A percentile compares a stretch with the other conserved stretches of the same genome.
phyloP scores from a whole-genome alignment of 2,113 vertebrate genomes.

The Pseudois nayaur region DNA sequence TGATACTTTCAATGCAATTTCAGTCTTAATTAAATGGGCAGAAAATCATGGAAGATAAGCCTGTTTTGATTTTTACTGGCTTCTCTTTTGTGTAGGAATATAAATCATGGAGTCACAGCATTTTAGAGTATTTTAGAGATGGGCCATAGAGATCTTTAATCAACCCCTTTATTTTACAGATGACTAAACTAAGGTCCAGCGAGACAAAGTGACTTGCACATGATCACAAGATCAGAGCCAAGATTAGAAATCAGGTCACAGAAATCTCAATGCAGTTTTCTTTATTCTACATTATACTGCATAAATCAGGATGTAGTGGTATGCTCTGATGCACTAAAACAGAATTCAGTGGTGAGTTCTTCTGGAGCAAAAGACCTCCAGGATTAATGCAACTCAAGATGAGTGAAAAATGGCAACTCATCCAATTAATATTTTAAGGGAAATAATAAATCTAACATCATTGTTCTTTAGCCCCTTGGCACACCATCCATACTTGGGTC shows the following conservation, averaged over 20 bases:
- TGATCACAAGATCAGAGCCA: not conserved
- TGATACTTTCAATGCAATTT: not conserved
- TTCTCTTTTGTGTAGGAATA: not conserved
- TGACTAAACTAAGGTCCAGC: not conserved
- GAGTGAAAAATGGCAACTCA: not conserved
- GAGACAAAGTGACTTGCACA: not conserved
- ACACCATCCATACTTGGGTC: not conserved
- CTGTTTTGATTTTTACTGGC: not conserved
- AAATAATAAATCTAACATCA: not conserved
- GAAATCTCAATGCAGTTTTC: not conserved
- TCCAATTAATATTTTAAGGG: not conserved
- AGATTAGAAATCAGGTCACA: slow-evolving; percentile 21
- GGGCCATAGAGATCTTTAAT: not conserved
- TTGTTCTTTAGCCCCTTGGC: not conserved
- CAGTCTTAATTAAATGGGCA: not conserved
- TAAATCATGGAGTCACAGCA: not conserved
- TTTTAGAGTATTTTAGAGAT: not conserved
- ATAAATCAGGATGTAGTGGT: not conserved
- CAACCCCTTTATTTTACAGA: slow-evolving; percentile 18
- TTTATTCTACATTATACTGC: not conserved
- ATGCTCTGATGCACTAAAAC: not conserved
- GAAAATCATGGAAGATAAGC: not conserved
- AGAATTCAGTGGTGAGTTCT: not conserved
- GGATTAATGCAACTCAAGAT: not conserved
- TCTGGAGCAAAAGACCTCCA: not conserved